Percentiles rank a stretch among this genome's conserved stretches.
These are phyloP conservation scores for Epinephelus fuscoguttatus DNA, from an alignment of 2,113 vertebrate species.

Conservation along the genomic window DNA sequence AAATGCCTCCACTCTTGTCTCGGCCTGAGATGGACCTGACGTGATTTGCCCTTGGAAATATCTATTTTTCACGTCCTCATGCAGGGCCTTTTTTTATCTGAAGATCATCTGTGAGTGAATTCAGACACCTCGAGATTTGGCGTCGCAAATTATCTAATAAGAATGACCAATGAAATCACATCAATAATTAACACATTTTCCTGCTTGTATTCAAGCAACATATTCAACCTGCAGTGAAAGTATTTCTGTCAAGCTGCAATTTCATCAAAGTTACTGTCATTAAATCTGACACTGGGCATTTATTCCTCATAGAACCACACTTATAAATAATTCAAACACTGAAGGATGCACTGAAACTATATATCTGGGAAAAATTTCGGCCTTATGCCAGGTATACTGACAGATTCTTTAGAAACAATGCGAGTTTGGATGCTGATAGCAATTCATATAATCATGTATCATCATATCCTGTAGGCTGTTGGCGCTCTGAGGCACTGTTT, in stretches of 20 bases:
- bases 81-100: neutral
- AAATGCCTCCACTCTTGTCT: constrained; percentile 52
- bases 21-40: constrained; percentile 40
- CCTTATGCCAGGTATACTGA: neutral
- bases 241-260: constrained; percentile 19
- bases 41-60: constrained; percentile 61
- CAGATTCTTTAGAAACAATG: constrained; percentile 6
- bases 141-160: too few relatives aligned
- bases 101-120: neutral
- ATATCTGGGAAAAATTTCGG: constrained; percentile 18
- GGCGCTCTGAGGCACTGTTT: too few relatives aligned
- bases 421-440: neutral
- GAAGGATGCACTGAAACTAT: constrained; percentile 39
- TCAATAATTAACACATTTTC: neutral
- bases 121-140: too few relatives aligned
- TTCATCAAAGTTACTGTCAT: constrained; percentile 17
- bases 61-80: constrained; percentile 50
- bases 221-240: neutral
- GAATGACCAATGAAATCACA: neutral
- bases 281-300: constrained; percentile 41
- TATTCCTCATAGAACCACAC: constrained; percentile 32
- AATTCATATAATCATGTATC: neutral
- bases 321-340: constrained; percentile 43
- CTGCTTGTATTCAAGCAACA: neutral
- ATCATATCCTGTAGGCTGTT: neutral